Evolutionary conservation across 1,140 invertebrate genomes (phyloP), one percentile per base, ranked within the genome.

Genomic region (Bombus confusus): DNA sequence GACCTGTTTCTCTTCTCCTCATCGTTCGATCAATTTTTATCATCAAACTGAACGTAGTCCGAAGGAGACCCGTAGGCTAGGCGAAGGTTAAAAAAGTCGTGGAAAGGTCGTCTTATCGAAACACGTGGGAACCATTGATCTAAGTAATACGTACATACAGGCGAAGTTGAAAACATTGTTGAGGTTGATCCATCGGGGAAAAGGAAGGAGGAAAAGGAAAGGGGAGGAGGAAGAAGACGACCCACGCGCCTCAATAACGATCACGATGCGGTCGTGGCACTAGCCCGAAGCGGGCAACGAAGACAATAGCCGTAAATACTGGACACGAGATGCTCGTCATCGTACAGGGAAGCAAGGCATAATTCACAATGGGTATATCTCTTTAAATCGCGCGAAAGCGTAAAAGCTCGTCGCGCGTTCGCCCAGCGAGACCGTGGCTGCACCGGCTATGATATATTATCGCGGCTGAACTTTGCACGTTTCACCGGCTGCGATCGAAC

Each of bases 271-370:
- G 75, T 83, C 88, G 86, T 76, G 86, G 85, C 80, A 57, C 86
- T 87, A 87, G 89, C 82, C 89, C 75, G 39, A 62, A 87, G 89
- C 88, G 47, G 75, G 43, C 43, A 80, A 86, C 83, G 59, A 87
- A 90, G 88, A 90, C 89, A 90, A 90, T 90, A 86, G 88, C 88
- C 89, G 89, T 90, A 90, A 90, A 90, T 90, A 90, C 82, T 90
- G 89, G 89, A 90, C 83, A 89, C 81, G 89, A 90, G 88, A 86
- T 87, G 89, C 89, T 90, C 89, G 89, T 90, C 89, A 90, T 90
- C 89, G 86, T 90, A 87, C 88, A 77, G 89, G 82, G 89, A 90
- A 90, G 88, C 88, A 37, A 90, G 77, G 88, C 86, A 88, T 90
- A 90, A 90, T 90, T 90, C 88, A 90, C 89, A 90, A 90, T 90